Conservation (phyloP, 2,797 vertebrate genomes). For the Tauraco hartlaubi region DNA sequence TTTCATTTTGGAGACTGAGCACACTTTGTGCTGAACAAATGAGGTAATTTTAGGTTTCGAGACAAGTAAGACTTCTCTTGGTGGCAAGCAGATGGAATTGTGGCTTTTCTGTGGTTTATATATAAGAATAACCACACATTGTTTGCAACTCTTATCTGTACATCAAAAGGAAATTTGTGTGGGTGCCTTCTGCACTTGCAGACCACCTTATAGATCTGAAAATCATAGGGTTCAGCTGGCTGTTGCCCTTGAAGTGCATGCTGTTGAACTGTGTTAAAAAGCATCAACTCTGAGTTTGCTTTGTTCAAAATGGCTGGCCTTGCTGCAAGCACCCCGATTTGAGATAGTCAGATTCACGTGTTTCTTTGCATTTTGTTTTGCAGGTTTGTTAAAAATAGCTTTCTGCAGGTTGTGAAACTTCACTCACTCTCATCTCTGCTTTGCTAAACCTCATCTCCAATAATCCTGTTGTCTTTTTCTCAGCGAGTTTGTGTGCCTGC, state of each 20-base stretch:
- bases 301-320: not conserved
- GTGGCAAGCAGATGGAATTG: not conserved
- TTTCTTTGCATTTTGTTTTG: not conserved
- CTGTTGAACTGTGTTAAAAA: not conserved
- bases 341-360: not conserved
- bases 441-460: not conserved
- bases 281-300: not conserved
- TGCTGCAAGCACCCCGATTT: not conserved
- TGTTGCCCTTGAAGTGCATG: not conserved
- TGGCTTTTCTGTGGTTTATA: not conserved
- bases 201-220: not conserved
- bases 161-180: not conserved
- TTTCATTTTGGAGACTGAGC: not conserved
- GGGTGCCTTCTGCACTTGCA: not conserved
- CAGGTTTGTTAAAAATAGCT: not conserved
- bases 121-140: not conserved
- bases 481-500: not conserved
- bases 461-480: not conserved
- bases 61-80: not conserved
- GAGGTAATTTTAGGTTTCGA: not conserved
- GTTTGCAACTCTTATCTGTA: not conserved
- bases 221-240: not conserved
- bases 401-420: not conserved
- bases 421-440: not conserved
- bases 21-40: not conserved